Evolutionary conservation across 2,797 vertebrate species (phyloP), one percentile per base, ranked within the genome.

Genomic region (Holocentrus rufus): DNA sequence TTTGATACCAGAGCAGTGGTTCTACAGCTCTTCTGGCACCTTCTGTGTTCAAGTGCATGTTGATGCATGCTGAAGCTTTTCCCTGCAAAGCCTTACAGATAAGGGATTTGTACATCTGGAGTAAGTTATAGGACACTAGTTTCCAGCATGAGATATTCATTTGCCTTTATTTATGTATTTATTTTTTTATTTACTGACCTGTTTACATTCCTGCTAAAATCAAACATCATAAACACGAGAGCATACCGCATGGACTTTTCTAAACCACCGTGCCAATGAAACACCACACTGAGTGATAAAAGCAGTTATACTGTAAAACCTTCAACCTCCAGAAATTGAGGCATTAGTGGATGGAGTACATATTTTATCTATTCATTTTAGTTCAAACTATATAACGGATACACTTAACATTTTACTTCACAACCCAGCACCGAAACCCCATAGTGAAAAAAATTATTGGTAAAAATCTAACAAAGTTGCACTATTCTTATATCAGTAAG

Each of bases 11-110:
- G 23, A 17, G 17, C 47, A 55, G 57, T 13, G 17, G 60, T 57
- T 50, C 14, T n/a, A 34, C 31, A 34, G 47, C n/a, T 50, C 18
- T 22, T 22, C 22, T 50, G n/a, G 47, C 9, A n/a, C 6, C 46
- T 56, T 67, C 10, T 2, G n/a, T 79, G 69, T 65, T 22, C 1
- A 50, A 42, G 39, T 42, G 36, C 65, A 23, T 56, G 72, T 47
- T 23, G 39, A 17, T 30, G 50, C 81, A 59, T 61, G 83, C 22
- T 3, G 59, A 73, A 69, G 50, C 57, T 17, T 6, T 53, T 36
- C 64, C 76, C 63, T 44, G 47, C 42, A 39, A 54, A 52, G 47
- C 11, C 72, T 47, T 61, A 23, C 54, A 34, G 27, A 30, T 7
- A 27, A 17, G 22, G 14, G 46, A 56, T 10, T 36, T 5, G 56